These are phyloP conservation scores for Phylloscopus collybita DNA, from an alignment of 2,797 vertebrate species.

Conservation along the genomic window DNA sequence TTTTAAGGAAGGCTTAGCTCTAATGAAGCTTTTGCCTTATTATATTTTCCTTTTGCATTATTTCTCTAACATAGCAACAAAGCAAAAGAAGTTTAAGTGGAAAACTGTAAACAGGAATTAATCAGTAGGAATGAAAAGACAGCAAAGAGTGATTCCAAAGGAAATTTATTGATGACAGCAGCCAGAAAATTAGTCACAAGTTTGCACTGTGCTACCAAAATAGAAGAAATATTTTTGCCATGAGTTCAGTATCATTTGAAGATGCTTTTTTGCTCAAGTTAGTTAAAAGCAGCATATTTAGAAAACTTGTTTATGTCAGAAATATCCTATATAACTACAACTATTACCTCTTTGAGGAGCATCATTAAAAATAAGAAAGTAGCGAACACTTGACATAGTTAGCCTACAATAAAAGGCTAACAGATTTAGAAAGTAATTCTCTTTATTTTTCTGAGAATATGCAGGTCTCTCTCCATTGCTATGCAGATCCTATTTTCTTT, in stretches of 20 bases:
- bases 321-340: neutral
- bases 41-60: neutral
- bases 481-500: neutral
- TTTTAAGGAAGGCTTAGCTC: neutral
- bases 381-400: neutral
- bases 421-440: neutral
- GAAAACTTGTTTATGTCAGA: neutral
- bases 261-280: neutral
- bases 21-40: neutral
- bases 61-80: neutral
- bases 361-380: neutral
- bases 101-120: conserved; percentile 13
- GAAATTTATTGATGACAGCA: neutral
- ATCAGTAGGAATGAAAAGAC: neutral
- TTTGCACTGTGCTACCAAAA: conserved; percentile 10
- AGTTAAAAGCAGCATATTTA: conserved; percentile 2
- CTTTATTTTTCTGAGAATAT: neutral
- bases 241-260: conserved; percentile 2
- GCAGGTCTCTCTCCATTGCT: neutral
- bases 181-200: conserved; percentile 25
- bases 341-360: neutral
- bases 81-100: neutral
- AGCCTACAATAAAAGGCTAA: neutral
- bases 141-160: neutral
- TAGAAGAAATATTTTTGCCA: conserved; percentile 18